These are phyloP conservation scores for Lanius collurio DNA, from an alignment of 2,113 vertebrate genomes.

Conservation along the genomic window DNA sequence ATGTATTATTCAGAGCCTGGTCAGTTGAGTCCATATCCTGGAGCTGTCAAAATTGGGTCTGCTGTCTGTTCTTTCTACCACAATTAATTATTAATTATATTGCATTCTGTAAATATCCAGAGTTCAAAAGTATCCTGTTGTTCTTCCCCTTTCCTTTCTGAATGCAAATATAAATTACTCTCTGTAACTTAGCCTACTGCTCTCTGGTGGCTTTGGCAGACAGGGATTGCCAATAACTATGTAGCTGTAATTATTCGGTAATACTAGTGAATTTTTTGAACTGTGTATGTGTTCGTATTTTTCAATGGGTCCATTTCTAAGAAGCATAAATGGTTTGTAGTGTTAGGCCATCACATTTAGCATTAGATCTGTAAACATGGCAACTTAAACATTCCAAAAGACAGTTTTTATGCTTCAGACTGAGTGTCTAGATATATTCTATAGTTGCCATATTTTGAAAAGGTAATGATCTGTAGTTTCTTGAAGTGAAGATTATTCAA, in stretches of 20 bases:
- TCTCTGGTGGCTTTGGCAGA: not conserved
- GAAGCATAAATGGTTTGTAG: not conserved
- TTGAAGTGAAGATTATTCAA: not conserved
- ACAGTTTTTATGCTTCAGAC: not conserved
- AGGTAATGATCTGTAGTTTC: not conserved
- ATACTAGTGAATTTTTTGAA: not conserved
- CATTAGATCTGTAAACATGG: not conserved
- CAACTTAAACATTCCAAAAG: not conserved
- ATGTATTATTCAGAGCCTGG: not conserved
- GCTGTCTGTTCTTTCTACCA: not conserved
- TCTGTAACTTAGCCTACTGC: not conserved
- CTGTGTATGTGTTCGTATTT: not conserved
- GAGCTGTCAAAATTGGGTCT: not conserved
- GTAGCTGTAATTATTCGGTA: not conserved
- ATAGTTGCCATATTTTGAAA: not conserved
- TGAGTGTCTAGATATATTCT: not conserved
- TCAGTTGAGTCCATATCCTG: not conserved
- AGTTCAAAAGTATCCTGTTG: not conserved
- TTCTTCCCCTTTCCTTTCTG: not conserved
- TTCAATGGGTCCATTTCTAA: not conserved
- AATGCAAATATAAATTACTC: not conserved
- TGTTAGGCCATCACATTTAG: not conserved
- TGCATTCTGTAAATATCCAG: not conserved
- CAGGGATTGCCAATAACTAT: not conserved
- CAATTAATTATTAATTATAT: not conserved